phyloP scores from a whole-genome alignment of 2,888 invertebrate species.

The Nomada hirtipes region DNA sequence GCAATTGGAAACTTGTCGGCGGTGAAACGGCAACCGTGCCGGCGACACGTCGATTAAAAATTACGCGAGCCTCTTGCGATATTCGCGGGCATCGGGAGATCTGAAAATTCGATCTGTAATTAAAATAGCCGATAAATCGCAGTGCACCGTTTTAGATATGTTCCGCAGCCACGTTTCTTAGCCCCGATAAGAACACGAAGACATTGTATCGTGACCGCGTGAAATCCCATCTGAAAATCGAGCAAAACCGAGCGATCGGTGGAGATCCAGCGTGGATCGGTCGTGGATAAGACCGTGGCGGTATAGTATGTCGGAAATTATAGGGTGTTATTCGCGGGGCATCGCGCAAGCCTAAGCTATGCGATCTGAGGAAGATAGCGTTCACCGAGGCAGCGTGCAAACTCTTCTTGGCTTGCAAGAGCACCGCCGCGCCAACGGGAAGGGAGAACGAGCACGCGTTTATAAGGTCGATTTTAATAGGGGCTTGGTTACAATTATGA shows the following conservation, averaged over 20 bases:
- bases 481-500: slow-evolving; percentile 79
- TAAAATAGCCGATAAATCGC: slow-evolving; percentile 2
- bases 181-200: not conserved
- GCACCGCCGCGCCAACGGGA: slow-evolving; percentile 12
- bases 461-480: slow-evolving; percentile 80
- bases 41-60: too few relatives aligned
- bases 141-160: not conserved
- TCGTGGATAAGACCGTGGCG: slow-evolving; percentile 75
- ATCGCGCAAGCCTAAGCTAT: slow-evolving; percentile 75
- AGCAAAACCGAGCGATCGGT: slow-evolving; percentile 77
- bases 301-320: slow-evolving; percentile 82
- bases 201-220: slow-evolving; percentile 16
- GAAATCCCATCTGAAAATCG: slow-evolving; percentile 74
- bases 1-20: not conserved
- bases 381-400: slow-evolving; percentile 22
- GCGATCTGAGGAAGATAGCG: slow-evolving; percentile 79
- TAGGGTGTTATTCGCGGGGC: slow-evolving; percentile 80
- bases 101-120: not conserved
- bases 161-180: not conserved
- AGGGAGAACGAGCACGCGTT: slow-evolving; percentile 66
- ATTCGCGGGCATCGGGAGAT: not conserved
- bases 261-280: slow-evolving; percentile 76
- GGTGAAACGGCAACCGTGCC: not conserved
- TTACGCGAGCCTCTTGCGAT: not conserved
- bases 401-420: slow-evolving; percentile 2